Conservation (phyloP, 2,888 invertebrate species). For the Argyra leucocephala region DNA sequence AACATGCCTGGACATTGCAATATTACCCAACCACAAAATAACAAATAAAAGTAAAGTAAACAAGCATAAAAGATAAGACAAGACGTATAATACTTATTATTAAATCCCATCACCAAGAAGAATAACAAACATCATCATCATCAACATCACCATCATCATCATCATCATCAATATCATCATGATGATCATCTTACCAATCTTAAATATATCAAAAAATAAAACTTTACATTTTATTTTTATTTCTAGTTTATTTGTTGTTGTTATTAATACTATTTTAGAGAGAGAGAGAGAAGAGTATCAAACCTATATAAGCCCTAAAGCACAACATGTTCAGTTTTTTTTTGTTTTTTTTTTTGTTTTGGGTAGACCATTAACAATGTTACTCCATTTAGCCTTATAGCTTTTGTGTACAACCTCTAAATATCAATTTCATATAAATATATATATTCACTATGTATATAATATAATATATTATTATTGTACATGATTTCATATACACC, state of each 20-base stretch:
- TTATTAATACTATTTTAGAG: neutral
- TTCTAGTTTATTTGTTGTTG: neutral
- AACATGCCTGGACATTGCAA: neutral
- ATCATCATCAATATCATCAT: neutral
- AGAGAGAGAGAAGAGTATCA: neutral
- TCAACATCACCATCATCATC: neutral
- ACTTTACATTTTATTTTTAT: neutral
- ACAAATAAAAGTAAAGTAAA: neutral
- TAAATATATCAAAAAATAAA: neutral
- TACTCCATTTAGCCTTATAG: neutral
- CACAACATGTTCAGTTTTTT: neutral
- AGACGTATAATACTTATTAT: neutral
- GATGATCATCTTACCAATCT: neutral
- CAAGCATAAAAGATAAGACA: neutral
- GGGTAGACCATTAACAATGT: neutral
- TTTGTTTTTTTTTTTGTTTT: neutral
- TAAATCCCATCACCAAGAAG: neutral
- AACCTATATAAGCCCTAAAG: neutral
- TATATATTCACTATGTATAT: too few species aligned
- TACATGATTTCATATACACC: too few species aligned
- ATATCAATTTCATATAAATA: neutral
- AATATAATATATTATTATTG: too few species aligned
- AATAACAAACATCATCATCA: neutral
- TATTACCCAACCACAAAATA: neutral
- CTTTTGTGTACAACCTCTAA: neutral